Evolutionary conservation across 2,888 invertebrate genomes (phyloP), one percentile per base, ranked within the genome.

Genomic region (Pemphredon lugubris): DNA sequence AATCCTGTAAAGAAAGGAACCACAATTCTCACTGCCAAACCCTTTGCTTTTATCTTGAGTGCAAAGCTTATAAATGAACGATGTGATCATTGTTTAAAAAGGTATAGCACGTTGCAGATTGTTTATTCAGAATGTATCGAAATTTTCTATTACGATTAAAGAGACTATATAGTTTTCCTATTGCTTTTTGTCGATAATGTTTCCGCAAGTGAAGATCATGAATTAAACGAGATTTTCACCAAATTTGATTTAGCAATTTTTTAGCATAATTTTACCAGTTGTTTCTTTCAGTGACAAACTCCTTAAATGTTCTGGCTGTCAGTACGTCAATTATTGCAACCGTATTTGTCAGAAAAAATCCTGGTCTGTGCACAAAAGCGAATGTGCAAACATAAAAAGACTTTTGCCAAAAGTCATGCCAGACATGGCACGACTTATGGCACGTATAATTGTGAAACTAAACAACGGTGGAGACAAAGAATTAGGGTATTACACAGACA

Each of bases 291-390:
- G 96, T 84, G 91, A 91, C 50, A 93, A 94, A 85, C 91, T 96
- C 50, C 90, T 93, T 21, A 95, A 95, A 90, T 98, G 98, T 90
- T 94, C 96, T 0, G 94, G 93, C 54, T 98, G 97, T 90, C 93
- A 94, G 60, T 95, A 94, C 84, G 94, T 96, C 0, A 93, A 94
- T 88, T 98, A 97, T 85, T 98, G 98, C 86, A 94, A 94, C 75
- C 92, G 93, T 53, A 89, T 88, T 34, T 98, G 98, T 89, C 98
- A 98, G 90, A 94, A 92, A 87, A 92, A 93, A 80, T 94, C 95
- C 9, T 98, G 97, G 97, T 86, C 89, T 7, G 91, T 94, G 66
- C 97, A 97, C 88, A 97, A 96, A 91, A 91, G 91, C 85, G 98
- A 98, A 91, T 98, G 98, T 87, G 89, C 91, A 26, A 94, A 93